phyloP scores from a whole-genome alignment of 2,797 vertebrate species.

The Darevskia nairensis region DNA sequence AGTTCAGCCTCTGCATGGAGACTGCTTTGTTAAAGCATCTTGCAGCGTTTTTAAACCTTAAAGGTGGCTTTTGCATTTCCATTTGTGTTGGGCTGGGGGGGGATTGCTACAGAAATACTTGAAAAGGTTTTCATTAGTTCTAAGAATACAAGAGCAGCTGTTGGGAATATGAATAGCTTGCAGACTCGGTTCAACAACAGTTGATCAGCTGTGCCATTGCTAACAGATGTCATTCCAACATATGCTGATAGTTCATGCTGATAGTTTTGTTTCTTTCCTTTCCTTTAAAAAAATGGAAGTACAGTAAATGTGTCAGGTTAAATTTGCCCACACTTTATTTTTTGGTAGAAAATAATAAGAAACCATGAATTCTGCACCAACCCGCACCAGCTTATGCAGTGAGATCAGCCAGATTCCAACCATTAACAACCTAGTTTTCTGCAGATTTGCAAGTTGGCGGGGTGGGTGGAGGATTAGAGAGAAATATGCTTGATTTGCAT shows the following conservation, averaged over 20 bases:
- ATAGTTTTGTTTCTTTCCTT: conserved; percentile 52
- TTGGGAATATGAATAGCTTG: conserved; percentile 73
- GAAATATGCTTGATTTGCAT: background rate
- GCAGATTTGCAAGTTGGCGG: background rate
- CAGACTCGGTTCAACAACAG: conserved; percentile 69
- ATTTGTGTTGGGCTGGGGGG: conserved; percentile 11
- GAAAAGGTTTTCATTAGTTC: conserved; percentile 67
- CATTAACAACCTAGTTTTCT: background rate
- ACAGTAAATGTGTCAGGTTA: conserved; percentile 61
- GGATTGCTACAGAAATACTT: conserved; percentile 46
- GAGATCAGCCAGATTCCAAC: background rate
- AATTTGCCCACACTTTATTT: conserved; percentile 53
- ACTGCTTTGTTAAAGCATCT: conserved; percentile 18
- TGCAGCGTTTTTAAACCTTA: conserved; percentile 38
- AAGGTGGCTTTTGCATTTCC: conserved; percentile 39
- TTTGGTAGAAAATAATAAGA: conserved; percentile 29
- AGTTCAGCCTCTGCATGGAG: background rate
- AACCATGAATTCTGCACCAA: conserved; percentile 49
- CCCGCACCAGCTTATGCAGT: conserved; percentile 25
- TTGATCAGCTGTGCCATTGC: conserved; percentile 65
- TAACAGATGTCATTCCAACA: conserved; percentile 70
- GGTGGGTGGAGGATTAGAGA: background rate
- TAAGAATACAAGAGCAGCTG: conserved; percentile 76
- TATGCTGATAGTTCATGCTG: conserved; percentile 52
- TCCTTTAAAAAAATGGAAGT: conserved; percentile 19